Conservation (phyloP, 2,797 vertebrate species). For the Smutsia gigantea region DNA sequence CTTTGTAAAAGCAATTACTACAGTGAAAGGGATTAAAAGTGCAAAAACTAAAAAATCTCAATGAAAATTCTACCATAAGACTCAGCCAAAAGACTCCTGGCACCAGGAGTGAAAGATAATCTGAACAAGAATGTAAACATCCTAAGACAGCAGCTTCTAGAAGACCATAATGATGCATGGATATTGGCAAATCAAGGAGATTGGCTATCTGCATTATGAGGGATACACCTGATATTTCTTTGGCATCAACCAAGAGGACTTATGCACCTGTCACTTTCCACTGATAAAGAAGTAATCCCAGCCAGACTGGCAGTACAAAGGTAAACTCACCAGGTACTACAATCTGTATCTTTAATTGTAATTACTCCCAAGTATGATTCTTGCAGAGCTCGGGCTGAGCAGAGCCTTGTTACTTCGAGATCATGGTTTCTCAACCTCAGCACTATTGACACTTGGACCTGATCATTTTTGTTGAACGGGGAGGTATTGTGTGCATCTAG, state of each 20-base stretch:
- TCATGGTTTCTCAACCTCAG: neutral
- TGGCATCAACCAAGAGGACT: constrained; percentile 16
- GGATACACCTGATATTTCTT: neutral
- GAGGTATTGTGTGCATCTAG: neutral
- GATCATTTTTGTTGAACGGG: neutral
- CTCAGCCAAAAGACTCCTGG: neutral
- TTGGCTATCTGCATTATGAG: neutral
- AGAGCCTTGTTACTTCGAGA: neutral
- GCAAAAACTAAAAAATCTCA: neutral
- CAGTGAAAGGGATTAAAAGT: neutral
- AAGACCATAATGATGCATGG: constrained; percentile 12
- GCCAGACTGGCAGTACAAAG: neutral
- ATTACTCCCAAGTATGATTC: neutral
- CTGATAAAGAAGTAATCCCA: neutral
- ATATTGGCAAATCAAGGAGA: constrained; percentile 28
- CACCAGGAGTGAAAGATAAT: neutral
- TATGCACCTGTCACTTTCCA: constrained; percentile 44
- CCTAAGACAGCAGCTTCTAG: constrained; percentile 16
- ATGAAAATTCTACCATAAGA: neutral
- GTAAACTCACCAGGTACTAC: neutral
- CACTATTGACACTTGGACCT: neutral
- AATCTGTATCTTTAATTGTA: neutral
- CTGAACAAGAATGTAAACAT: neutral
- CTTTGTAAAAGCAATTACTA: neutral
- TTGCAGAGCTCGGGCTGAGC: neutral